Conservation (phyloP, 2,113 vertebrate genomes). For the Struthidea cinerea region DNA sequence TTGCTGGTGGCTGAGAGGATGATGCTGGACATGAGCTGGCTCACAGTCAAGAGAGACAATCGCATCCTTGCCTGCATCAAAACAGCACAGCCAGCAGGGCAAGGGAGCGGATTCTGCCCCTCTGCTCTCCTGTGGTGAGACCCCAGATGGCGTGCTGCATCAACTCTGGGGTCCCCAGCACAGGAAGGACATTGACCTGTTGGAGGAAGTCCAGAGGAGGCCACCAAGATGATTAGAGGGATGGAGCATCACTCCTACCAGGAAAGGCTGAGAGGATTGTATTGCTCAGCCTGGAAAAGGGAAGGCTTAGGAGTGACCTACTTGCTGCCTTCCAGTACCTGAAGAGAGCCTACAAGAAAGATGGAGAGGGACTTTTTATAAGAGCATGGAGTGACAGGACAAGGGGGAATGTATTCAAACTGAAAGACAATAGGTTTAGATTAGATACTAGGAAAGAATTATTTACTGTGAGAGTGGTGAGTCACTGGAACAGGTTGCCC, state of each 20-base stretch:
- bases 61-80: neutral
- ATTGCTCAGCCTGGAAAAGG: neutral
- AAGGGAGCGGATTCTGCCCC: neutral
- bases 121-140: accelerated
- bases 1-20: neutral
- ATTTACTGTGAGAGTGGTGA: neutral
- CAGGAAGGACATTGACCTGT: neutral
- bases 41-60: neutral
- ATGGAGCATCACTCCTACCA: neutral
- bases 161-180: neutral
- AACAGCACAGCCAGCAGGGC: accelerated
- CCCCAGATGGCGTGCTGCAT: neutral
- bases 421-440: neutral
- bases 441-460: neutral
- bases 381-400: neutral
- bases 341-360: neutral
- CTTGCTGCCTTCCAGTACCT: neutral
- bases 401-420: neutral
- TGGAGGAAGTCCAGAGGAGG: neutral
- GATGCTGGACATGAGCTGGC: neutral
- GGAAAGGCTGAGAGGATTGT: neutral
- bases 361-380: neutral
- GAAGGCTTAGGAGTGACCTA: neutral
- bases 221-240: neutral
- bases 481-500: neutral